Conservation (phyloP, 2,113 vertebrate genomes). For the Vombatus ursinus region DNA sequence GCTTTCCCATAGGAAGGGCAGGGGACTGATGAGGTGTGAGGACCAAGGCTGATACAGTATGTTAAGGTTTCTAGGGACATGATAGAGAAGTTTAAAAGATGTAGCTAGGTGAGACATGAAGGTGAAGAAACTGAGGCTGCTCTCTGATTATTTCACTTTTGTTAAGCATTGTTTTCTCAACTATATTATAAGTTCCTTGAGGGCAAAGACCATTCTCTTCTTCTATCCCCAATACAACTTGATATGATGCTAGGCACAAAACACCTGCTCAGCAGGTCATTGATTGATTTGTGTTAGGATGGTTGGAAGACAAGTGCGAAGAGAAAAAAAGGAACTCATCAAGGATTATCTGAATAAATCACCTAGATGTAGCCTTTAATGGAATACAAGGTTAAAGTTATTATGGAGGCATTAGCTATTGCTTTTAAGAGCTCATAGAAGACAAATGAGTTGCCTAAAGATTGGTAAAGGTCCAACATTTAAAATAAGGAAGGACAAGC, state of each 20-base stretch:
- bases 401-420: background rate
- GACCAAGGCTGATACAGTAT: background rate
- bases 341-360: background rate
- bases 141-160: background rate
- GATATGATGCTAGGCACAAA: background rate
- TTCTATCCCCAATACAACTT: background rate
- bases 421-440: background rate
- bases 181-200: background rate
- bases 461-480: background rate
- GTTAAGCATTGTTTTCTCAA: background rate
- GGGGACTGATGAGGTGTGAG: background rate
- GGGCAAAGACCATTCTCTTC: background rate
- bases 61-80: background rate
- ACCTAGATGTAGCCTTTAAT: background rate
- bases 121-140: background rate
- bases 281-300: background rate
- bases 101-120: background rate
- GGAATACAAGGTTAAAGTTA: background rate
- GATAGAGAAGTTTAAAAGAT: background rate
- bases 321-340: background rate
- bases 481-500: background rate
- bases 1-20: background rate
- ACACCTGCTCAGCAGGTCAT: background rate
- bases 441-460: background rate
- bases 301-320: background rate